These are phyloP conservation scores for Anthopleura sola DNA, from an alignment of 64 coral and sea anemone species.

Conservation along the genomic window DNA sequence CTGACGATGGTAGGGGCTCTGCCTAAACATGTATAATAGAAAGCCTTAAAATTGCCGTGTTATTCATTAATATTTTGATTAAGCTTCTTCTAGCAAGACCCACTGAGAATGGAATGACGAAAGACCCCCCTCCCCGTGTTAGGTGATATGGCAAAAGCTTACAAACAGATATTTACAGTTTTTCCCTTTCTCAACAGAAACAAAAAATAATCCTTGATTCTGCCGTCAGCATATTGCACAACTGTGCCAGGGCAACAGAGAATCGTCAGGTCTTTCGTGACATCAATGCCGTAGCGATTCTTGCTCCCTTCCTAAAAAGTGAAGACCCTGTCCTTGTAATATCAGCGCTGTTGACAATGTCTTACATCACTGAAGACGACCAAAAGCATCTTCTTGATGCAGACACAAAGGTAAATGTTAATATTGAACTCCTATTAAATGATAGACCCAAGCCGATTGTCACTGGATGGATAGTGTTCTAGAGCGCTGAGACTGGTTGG, in stretches of 20 bases:
- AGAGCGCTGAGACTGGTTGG: too few relatives aligned
- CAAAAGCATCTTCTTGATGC: slow-evolving; percentile 34
- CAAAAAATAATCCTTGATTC: slow-evolving; percentile 46
- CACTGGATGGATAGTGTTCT: too few relatives aligned
- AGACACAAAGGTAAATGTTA: slow-evolving; percentile 37
- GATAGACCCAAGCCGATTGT: too few relatives aligned
- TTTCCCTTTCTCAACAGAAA: slow-evolving; percentile 34
- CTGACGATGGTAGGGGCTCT: too few relatives aligned
- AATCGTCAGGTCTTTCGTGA: slow-evolving; percentile 64
- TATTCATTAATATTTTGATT: too few relatives aligned
- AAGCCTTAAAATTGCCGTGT: too few relatives aligned
- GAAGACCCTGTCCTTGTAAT: slow-evolving; percentile 39
- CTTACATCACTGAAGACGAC: slow-evolving; percentile 55
- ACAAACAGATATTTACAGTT: neutral
- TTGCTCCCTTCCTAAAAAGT: slow-evolving; percentile 57
- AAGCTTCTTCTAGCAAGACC: too few relatives aligned
- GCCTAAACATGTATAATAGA: too few relatives aligned
- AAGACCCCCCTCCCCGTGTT: too few relatives aligned
- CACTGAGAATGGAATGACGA: too few relatives aligned
- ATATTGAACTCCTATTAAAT: too few relatives aligned
- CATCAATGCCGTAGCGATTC: slow-evolving; percentile 21
- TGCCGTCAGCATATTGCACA: slow-evolving; percentile 60
- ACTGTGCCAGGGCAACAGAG: slow-evolving; percentile 74
- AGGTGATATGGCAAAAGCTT: too few relatives aligned
- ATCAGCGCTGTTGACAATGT: slow-evolving; percentile 42